Conservation (phyloP, 2,797 vertebrate species). For the Melanotaenia maccullochi region DNA sequence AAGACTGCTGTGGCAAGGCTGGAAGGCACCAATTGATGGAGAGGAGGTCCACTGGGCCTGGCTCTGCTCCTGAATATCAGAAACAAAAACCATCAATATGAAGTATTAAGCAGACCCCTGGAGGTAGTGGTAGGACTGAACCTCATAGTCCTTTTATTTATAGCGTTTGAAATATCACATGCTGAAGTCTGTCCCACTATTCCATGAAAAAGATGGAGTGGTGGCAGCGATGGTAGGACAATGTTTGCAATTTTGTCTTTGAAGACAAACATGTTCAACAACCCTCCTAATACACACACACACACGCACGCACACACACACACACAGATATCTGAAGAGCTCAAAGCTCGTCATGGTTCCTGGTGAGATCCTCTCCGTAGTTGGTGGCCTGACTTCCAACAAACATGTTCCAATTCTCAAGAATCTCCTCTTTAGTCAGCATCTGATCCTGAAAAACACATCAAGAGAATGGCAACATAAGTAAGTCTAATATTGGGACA, state of each 20-base stretch:
- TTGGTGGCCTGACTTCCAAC: constrained; percentile 99
- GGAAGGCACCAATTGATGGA: constrained; percentile 69
- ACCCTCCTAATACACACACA: not conserved
- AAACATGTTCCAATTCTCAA: constrained; percentile 99
- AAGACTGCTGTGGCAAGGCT: constrained; percentile 28
- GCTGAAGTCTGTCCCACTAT: constrained; percentile 33
- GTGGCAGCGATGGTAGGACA: constrained; percentile 14
- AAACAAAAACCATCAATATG: constrained; percentile 45
- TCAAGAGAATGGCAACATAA: not conserved
- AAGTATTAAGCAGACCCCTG: constrained; percentile 32
- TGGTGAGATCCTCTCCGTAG: constrained; percentile 97
- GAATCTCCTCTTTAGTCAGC: constrained; percentile 92
- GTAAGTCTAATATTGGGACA: not conserved
- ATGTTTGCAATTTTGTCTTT: constrained; percentile 25
- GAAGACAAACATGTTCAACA: constrained; percentile 26
- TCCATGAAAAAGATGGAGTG: constrained; percentile 31
- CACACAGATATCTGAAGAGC: not conserved
- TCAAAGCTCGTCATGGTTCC: constrained; percentile 96
- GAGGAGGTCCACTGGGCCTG: constrained; percentile 32
- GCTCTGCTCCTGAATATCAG: constrained; percentile 78
- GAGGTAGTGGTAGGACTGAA: constrained; percentile 44
- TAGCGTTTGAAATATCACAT: constrained; percentile 30
- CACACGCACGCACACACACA: not conserved
- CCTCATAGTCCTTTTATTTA: constrained; percentile 19
- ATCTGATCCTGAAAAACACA: constrained; percentile 86